phyloP scores from a whole-genome alignment of 2,797 vertebrate species.

The Morus bassanus region DNA sequence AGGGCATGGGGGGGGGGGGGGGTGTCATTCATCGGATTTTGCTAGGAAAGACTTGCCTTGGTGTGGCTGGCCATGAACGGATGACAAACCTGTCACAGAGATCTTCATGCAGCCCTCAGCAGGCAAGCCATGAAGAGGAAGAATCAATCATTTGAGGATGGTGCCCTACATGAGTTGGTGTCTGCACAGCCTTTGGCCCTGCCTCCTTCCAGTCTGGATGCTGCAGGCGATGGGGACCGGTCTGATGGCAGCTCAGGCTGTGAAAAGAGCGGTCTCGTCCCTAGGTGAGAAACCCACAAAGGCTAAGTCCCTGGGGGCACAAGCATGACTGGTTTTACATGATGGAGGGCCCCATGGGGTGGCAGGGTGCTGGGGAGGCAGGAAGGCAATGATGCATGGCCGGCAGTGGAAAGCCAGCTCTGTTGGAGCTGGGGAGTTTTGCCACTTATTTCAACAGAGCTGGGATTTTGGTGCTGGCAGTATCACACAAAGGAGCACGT shows the following conservation, averaged over 20 bases:
- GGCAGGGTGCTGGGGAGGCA: neutral
- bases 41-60: neutral
- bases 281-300: neutral
- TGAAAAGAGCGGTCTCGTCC: neutral
- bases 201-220: neutral
- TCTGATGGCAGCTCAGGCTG: neutral
- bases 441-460: neutral
- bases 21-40: neutral
- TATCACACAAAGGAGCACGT: neutral
- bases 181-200: neutral
- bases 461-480: accelerated
- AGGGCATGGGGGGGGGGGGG: accelerated
- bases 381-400: accelerated
- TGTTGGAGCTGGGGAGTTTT: neutral
- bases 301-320: neutral
- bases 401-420: neutral
- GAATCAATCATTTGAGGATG: neutral
- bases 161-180: accelerated
- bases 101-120: neutral
- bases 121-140: neutral
- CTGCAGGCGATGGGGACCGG: neutral
- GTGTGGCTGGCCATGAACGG: neutral
- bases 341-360: accelerated
- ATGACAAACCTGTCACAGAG: neutral
- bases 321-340: neutral